Evolutionary conservation across 2,797 vertebrate species (phyloP).

Genomic region (Xenentodon cancila): DNA sequence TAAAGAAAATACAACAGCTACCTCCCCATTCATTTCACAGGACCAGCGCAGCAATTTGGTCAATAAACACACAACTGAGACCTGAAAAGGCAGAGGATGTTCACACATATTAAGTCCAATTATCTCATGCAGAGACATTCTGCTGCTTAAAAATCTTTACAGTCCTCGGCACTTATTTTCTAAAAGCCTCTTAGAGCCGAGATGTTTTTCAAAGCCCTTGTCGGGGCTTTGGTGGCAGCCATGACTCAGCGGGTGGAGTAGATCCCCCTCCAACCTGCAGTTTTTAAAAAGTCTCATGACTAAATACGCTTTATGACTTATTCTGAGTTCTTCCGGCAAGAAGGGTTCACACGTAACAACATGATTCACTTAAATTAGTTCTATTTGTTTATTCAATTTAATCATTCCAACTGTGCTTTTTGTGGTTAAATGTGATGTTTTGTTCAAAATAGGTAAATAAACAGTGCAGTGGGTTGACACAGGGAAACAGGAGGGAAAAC

Average conservation of each 20-base stretch:
- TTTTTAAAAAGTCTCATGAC: too few relatives aligned
- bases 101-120: slow-evolving; percentile 52
- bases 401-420: neutral
- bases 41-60: slow-evolving; percentile 43
- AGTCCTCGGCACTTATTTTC: slow-evolving; percentile 6
- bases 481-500: too few relatives aligned
- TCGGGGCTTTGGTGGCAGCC: slow-evolving; percentile 2
- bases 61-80: slow-evolving; percentile 49
- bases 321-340: neutral
- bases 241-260: neutral
- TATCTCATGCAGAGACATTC: slow-evolving; percentile 36
- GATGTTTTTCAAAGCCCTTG: slow-evolving; percentile 13
- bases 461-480: too few relatives aligned
- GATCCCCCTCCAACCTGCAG: too few relatives aligned
- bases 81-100: slow-evolving; percentile 29
- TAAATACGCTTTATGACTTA: too few relatives aligned
- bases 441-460: neutral
- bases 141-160: slow-evolving; percentile 17
- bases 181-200: slow-evolving; percentile 25
- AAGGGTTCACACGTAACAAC: slow-evolving; percentile 4
- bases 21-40: slow-evolving; percentile 47
- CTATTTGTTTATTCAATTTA: neutral
- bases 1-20: slow-evolving; percentile 47
- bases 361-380: neutral
- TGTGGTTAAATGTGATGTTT: neutral